These are phyloP conservation scores for Nemurella pictetii DNA, from an alignment of 2,888 invertebrate genomes.

Conservation along the genomic window DNA sequence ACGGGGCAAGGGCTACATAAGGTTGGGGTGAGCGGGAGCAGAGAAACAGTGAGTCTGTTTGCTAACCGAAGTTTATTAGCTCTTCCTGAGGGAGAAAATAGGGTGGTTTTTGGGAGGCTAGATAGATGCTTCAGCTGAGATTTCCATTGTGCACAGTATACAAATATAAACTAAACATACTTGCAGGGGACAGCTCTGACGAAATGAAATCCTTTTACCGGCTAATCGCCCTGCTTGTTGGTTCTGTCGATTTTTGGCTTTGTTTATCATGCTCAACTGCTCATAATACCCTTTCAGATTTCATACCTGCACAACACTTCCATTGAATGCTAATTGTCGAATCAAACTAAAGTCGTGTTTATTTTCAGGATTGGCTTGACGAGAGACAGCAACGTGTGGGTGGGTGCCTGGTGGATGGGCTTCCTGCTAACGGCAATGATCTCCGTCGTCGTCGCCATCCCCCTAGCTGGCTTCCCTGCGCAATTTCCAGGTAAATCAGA, in stretches of 20 bases:
- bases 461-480: constrained; percentile 73
- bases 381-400: constrained; percentile 73
- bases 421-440: constrained; percentile 69
- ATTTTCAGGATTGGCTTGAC: constrained; percentile 70
- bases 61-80: constrained; percentile 36
- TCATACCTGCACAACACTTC: too few relatives aligned
- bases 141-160: neutral
- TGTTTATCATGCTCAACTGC: constrained; percentile 5
- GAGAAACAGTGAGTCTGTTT: constrained; percentile 26
- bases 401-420: constrained; percentile 87
- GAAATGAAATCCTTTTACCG: neutral
- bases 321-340: too few relatives aligned
- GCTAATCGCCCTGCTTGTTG: neutral
- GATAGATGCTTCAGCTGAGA: neutral
- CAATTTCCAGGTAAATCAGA: constrained; percentile 65
- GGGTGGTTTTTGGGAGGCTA: neutral
- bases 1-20: neutral
- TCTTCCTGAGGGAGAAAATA: constrained; percentile 1
- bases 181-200: neutral
- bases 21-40: neutral
- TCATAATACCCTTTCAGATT: too few relatives aligned
- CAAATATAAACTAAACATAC: neutral
- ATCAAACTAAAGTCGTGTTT: too few relatives aligned
- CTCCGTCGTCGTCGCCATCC: constrained; percentile 69
- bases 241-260: neutral